These are phyloP conservation scores for Actinemys pallida DNA, from an alignment of 2,113 vertebrate species.

Conservation along the genomic window DNA sequence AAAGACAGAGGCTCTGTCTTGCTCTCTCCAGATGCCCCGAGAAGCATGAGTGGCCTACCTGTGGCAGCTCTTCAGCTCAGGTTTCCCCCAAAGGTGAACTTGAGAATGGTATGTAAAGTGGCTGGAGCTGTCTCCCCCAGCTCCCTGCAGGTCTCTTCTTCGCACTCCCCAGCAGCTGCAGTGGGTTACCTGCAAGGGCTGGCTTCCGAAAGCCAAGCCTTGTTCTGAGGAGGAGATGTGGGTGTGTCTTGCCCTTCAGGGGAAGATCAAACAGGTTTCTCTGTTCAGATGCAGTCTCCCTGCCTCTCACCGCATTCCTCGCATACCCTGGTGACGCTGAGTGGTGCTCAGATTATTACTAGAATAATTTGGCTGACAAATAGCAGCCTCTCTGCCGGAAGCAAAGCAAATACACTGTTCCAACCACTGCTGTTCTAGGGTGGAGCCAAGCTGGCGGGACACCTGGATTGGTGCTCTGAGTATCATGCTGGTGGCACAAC, in stretches of 20 bases:
- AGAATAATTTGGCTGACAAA: too few relatives aligned
- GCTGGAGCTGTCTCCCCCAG: not conserved
- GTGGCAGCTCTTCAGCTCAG: not conserved
- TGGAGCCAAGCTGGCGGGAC: not conserved
- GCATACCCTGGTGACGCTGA: slow-evolving; percentile 37
- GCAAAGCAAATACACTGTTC: not conserved
- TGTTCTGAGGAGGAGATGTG: slow-evolving; percentile 72
- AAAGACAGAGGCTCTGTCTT: not conserved
- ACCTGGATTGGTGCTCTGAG: not conserved
- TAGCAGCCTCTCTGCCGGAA: not conserved
- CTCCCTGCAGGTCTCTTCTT: not conserved
- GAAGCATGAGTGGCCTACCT: slow-evolving; percentile 15
- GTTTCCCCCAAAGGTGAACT: accelerated
- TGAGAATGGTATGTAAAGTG: not conserved
- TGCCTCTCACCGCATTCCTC: slow-evolving; percentile 75
- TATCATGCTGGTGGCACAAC: accelerated
- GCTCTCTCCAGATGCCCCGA: not conserved
- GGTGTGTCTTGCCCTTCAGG: slow-evolving; percentile 74
- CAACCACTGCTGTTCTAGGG: not conserved
- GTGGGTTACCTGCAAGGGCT: slow-evolving; percentile 23
- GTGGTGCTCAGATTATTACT: not conserved
- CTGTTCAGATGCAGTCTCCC: slow-evolving; percentile 21
- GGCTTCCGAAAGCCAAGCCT: slow-evolving; percentile 61
- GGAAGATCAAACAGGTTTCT: slow-evolving; percentile 83
- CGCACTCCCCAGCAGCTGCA: not conserved